Percentiles rank a stretch among this genome's conserved stretches.
Conservation (phyloP, 1,140 invertebrate genomes). For the Plodia interpunctella region DNA sequence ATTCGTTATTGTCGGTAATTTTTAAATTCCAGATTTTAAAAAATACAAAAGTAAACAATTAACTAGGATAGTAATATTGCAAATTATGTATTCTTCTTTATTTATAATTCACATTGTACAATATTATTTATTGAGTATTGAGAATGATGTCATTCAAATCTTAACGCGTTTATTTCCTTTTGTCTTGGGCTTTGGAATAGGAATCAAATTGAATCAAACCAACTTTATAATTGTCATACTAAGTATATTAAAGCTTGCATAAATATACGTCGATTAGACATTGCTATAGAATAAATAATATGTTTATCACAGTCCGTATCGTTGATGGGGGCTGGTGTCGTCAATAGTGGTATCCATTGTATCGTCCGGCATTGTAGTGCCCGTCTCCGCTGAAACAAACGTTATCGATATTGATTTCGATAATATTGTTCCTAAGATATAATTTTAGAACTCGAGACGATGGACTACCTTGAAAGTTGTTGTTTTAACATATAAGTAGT, state of each 20-base stretch:
- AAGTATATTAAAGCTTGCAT: neutral
- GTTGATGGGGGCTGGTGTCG: neutral
- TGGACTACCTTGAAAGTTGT: neutral
- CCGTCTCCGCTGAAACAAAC: constrained; percentile 24
- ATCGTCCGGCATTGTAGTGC: constrained; percentile 20
- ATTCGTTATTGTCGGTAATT: no score
- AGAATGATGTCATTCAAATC: no score
- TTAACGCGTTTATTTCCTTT: no score
- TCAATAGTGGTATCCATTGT: constrained; percentile 23
- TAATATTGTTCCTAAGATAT: constrained; percentile 3
- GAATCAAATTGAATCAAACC: neutral
- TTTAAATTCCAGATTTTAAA: no score
- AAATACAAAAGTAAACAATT: no score
- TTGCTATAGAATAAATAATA: constrained; percentile 7
- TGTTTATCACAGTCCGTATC: constrained; percentile 9
- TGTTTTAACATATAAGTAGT: constrained; percentile 6
- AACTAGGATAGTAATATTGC: no score
- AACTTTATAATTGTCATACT: neutral
- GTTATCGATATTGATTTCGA: constrained; percentile 6
- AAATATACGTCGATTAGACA: neutral
- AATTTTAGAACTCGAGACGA: neutral
- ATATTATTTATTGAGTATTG: no score
- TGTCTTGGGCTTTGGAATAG: neutral
- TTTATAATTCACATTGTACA: no score
- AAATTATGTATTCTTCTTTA: no score